Base-by-base conservation (phyloP, 1,140 invertebrate species). In the Euwallacea fornicatus region DNA sequence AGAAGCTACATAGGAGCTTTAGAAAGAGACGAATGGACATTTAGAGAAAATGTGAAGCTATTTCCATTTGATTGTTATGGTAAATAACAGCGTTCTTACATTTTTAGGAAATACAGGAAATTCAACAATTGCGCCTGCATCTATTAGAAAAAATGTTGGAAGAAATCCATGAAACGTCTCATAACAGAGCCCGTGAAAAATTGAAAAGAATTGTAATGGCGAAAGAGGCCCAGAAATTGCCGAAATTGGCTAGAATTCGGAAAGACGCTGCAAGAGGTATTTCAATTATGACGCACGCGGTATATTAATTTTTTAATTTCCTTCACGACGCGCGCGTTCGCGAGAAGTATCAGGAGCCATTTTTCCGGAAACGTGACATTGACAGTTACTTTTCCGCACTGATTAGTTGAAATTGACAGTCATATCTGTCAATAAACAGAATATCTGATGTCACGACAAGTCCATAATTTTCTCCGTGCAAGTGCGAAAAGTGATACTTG, bases 21-120 rank as follows among this genome's bases (percentile, higher is more conserved):
- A 71, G 89, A 91, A 78, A 78, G 83, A 46, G 84, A 88, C 42
- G 86, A 90, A 78, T 91, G 88, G 89, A 82, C 84, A 2, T 85
- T 87, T 60, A 81, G 89, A 72, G 89, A 91, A 78, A 78, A 84
- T 42, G 87, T 87, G 80, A 15, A 58, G 21, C 9, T 33, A 33
- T 33, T 33, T 33, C 21, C 21, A 33, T 33, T 33, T 33, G 4
- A 33, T 33, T 33, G 21, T 33, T 33, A 58, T n/a, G 21, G 21
- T 3, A 2, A 3, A 58, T 58, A 58, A 58, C 21, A 58, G 15
- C n/a, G 7, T 58, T 58, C 55, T 43, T 43, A 0, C 7, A 43
- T n/a, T 43, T 61, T 11, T 21, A 88, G 86, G 87, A 88, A 79
- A 88, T 89, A 71, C 84, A 88, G 75, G 85, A 85, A 44, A 83